Evolutionary conservation across 2,888 invertebrate genomes (phyloP).

Genomic region (Agrotis segetum): DNA sequence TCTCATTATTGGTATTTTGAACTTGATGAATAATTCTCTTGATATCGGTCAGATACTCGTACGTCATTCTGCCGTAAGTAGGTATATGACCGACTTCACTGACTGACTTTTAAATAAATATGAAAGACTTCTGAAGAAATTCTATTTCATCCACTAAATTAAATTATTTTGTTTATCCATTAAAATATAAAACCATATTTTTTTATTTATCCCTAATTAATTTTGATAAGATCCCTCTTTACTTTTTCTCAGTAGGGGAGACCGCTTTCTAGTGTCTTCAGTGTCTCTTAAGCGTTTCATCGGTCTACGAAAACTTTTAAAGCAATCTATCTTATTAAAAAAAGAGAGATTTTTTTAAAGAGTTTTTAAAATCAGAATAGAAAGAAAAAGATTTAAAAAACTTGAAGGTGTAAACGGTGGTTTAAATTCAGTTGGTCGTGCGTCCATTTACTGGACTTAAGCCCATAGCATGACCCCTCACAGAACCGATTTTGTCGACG

Average conservation of each 20-base stretch:
- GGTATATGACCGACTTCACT: no score
- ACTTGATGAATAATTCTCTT: neutral
- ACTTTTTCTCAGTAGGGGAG: no score
- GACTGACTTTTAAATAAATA: neutral
- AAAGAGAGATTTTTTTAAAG: neutral
- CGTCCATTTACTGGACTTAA: no score
- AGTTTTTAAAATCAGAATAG: neutral
- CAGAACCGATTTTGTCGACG: no score
- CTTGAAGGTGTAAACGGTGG: no score
- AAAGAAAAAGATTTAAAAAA: neutral
- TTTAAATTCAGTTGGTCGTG: no score
- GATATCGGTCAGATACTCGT: neutral
- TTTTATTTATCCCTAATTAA: no score
- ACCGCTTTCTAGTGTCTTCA: no score
- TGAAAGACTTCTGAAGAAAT: neutral
- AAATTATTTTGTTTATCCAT: no score
- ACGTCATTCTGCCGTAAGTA: neutral
- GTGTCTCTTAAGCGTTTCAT: neutral
- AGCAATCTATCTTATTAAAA: neutral
- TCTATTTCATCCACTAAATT: no score
- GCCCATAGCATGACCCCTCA: no score
- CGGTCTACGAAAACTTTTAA: neutral
- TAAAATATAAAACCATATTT: no score
- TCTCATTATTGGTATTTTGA: slow-evolving; percentile 40
- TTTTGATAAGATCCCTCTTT: neutral